A percentile compares a stretch with the other conserved stretches of the same genome.
phyloP scores from a whole-genome alignment of 1,140 invertebrate species.

The Hycleus phaleratus region DNA sequence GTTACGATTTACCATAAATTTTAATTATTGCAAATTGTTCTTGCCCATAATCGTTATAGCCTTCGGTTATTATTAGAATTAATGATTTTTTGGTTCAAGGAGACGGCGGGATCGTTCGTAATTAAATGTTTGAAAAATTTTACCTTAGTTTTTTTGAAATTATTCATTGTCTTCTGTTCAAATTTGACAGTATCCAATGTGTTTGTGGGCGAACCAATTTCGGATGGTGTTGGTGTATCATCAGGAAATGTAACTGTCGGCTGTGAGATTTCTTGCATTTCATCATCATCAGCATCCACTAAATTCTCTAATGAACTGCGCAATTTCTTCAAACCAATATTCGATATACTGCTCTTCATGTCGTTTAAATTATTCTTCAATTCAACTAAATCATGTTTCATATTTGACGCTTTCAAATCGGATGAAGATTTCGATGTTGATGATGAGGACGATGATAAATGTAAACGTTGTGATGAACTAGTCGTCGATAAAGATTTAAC shows the following conservation, averaged over 20 bases:
- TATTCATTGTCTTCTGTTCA: slow-evolving; percentile 69
- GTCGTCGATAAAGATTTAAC: slow-evolving; percentile 30
- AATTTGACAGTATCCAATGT: slow-evolving; percentile 62
- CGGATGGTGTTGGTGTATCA: slow-evolving; percentile 52
- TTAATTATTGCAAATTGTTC: not conserved
- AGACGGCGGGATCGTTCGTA: no score
- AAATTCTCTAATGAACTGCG: slow-evolving; percentile 59
- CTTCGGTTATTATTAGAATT: no score
- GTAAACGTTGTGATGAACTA: slow-evolving; percentile 36
- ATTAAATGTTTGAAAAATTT: not conserved
- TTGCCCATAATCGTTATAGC: not conserved
- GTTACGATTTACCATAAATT: not conserved
- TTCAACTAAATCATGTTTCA: slow-evolving; percentile 67
- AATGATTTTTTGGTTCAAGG: no score
- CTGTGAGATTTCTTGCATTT: slow-evolving; percentile 19
- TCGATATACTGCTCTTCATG: slow-evolving; percentile 55
- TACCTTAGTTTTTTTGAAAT: slow-evolving; percentile 68
- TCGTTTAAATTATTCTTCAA: slow-evolving; percentile 69
- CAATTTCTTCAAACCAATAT: slow-evolving; percentile 42
- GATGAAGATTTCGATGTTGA: slow-evolving; percentile 33
- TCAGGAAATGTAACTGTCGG: slow-evolving; percentile 67
- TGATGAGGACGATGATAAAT: slow-evolving; percentile 38
- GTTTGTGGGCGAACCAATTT: slow-evolving; percentile 44
- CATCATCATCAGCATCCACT: slow-evolving; percentile 39
- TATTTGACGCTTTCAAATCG: slow-evolving; percentile 59